Percentiles rank a stretch among this genome's conserved stretches.
Conservation (phyloP, 2,797 vertebrate genomes). For the Zonotrichia albicollis region DNA sequence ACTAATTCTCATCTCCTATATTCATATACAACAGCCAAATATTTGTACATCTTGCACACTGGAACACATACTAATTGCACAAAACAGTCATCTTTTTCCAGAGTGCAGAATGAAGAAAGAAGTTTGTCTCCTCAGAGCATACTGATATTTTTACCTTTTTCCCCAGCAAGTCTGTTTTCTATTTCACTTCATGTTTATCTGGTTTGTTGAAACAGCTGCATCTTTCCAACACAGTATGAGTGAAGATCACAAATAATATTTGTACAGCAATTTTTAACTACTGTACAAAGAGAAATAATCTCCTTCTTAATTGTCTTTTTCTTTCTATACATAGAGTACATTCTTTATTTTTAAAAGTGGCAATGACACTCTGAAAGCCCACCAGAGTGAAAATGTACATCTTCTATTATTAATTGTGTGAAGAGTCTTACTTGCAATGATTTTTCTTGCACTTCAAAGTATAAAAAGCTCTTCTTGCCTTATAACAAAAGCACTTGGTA, state of each 20-base stretch:
- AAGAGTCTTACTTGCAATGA: not conserved
- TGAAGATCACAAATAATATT: conserved; percentile 56
- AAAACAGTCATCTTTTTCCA: not conserved
- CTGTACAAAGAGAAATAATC: conserved; percentile 46
- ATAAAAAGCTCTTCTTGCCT: not conserved
- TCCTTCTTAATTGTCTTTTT: conserved; percentile 33
- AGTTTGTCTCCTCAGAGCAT: not conserved
- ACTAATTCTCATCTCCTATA: not conserved
- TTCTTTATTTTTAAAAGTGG: conserved; percentile 37
- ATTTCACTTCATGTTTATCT: conserved; percentile 13
- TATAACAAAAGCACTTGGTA: not conserved
- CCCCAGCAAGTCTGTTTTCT: conserved; percentile 24
- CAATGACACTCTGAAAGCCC: not conserved
- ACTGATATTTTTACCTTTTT: conserved; percentile 9
- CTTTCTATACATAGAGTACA: not conserved
- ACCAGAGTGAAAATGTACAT: not conserved
- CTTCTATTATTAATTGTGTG: not conserved
- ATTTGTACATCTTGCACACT: not conserved
- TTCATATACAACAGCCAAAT: not conserved
- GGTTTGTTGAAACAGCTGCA: conserved; percentile 61
- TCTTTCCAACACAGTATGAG: conserved; percentile 2
- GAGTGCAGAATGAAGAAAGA: not conserved
- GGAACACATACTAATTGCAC: not conserved
- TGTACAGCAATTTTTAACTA: conserved; percentile 57
- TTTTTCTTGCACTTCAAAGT: not conserved